Conservation (phyloP, 2,797 vertebrate genomes). For the Melanotaenia pygmaea region DNA sequence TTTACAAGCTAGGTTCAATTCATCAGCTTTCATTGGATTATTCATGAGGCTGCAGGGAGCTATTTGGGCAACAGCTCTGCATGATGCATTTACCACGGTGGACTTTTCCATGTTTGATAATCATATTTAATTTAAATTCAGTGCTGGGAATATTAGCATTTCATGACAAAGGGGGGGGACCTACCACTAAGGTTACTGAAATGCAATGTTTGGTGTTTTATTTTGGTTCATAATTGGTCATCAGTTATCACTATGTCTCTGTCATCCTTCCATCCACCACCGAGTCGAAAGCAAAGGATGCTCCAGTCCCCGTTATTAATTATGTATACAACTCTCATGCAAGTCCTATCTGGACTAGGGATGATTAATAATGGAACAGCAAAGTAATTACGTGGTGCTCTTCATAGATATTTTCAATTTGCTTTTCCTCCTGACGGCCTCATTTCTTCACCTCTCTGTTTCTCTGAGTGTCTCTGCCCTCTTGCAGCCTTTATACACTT, state of each 20-base stretch:
- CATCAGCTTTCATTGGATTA: constrained; percentile 46
- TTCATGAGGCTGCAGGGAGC: constrained; percentile 49
- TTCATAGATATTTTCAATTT: constrained; percentile 68
- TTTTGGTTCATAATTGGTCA: constrained; percentile 16
- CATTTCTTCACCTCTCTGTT: constrained; percentile 32
- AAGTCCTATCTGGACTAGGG: constrained; percentile 64
- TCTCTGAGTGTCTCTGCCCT: constrained; percentile 12
- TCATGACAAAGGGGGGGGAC: constrained; percentile 21
- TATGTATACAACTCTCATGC: constrained; percentile 75
- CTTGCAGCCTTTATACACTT: constrained; percentile 6
- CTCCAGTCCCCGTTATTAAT: constrained; percentile 70
- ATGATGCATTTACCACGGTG: not conserved
- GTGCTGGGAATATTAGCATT: constrained; percentile 2
- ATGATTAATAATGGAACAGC: constrained; percentile 76
- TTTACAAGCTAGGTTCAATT: constrained; percentile 41
- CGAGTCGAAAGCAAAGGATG: constrained; percentile 50
- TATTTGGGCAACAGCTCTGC: constrained; percentile 28
- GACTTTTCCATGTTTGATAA: constrained; percentile 29
- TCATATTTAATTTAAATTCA: constrained; percentile 23
- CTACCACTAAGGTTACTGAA: constrained; percentile 17
- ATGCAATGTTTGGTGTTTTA: constrained; percentile 10
- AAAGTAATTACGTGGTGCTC: constrained; percentile 74
- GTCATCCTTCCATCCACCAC: constrained; percentile 21
- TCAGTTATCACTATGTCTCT: constrained; percentile 9
- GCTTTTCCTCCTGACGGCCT: constrained; percentile 27